A percentile compares a stretch with the other conserved stretches of the same genome.
Conservation (phyloP, 1,140 invertebrate species). For the Drosophila subpulchrella region DNA sequence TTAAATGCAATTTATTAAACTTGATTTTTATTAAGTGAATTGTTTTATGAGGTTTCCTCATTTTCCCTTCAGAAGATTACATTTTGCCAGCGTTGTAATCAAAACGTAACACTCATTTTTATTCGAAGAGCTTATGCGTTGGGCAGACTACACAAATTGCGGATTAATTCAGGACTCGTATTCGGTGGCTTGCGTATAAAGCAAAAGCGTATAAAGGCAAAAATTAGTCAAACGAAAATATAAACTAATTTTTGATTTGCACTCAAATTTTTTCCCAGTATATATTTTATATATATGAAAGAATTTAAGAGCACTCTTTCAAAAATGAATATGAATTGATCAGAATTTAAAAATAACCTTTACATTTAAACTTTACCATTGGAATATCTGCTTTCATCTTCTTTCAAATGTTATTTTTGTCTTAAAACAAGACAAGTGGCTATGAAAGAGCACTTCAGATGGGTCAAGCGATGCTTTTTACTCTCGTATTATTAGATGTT, state of each 20-base stretch:
- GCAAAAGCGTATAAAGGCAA: too few species aligned
- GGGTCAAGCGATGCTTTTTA: not conserved
- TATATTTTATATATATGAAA: too few species aligned
- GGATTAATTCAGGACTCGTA: not conserved
- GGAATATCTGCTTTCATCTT: too few species aligned
- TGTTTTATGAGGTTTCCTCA: slow-evolving; percentile 33
- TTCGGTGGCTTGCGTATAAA: rapidly evolving
- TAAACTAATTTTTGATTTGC: too few species aligned
- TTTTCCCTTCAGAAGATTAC: slow-evolving; percentile 39
- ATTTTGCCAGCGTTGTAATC: slow-evolving; percentile 13
- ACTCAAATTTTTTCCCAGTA: too few species aligned
- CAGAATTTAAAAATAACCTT: too few species aligned
- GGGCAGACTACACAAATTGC: not conserved
- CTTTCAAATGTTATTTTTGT: too few species aligned
- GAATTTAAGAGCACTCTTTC: too few species aligned
- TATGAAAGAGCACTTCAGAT: too few species aligned
- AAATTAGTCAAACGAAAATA: too few species aligned
- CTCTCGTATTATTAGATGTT: not conserved
- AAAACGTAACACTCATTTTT: not conserved
- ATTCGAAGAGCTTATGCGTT: not conserved
- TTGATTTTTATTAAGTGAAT: slow-evolving; percentile 72
- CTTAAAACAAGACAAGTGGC: not conserved
- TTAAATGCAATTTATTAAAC: slow-evolving; percentile 74
- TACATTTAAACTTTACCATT: too few species aligned
- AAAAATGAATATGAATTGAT: too few species aligned